These are phyloP conservation scores for Dryadula phaetusa DNA, from an alignment of 2,888 invertebrate genomes.

Conservation along the genomic window DNA sequence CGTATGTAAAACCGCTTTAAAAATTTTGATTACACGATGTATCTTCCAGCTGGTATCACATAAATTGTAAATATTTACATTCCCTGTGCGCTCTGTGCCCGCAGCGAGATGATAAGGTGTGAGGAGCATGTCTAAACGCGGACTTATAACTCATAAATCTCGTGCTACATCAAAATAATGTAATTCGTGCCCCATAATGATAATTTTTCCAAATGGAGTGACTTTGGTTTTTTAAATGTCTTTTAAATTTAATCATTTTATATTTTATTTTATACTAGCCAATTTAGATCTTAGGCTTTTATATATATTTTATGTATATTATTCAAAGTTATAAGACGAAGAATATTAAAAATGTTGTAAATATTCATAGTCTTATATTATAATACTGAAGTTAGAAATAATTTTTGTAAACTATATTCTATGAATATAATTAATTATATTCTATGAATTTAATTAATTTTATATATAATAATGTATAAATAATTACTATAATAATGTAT, in stretches of 20 bases:
- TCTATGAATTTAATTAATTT: too few species aligned
- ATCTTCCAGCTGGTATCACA: slow-evolving; percentile 14
- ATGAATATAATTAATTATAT: too few species aligned
- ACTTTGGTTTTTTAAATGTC: slow-evolving; percentile 1
- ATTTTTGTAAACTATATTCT: too few species aligned
- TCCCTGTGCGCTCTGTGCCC: slow-evolving; percentile 2
- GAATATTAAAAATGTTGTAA: too few species aligned
- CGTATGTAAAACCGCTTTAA: slow-evolving; percentile 12
- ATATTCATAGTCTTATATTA: too few species aligned
- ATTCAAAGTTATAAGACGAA: too few species aligned
- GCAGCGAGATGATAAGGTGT: slow-evolving; percentile 19
- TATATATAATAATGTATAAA: too few species aligned
- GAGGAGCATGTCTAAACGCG: slow-evolving; percentile 10
- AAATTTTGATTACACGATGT: slow-evolving; percentile 13
- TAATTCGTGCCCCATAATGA: background rate
- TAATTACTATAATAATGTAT: too few species aligned
- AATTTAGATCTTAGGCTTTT: too few species aligned
- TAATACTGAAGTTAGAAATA: too few species aligned
- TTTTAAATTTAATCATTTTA: background rate
- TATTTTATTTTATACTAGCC: background rate
- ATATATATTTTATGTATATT: background rate
- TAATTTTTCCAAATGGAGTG: background rate
- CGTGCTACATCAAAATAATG: slow-evolving; percentile 7
- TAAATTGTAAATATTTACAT: slow-evolving; percentile 17
- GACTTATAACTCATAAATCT: slow-evolving; percentile 9